Base-by-base conservation (phyloP, 2,113 vertebrate species). In the Microcebus jonahi region DNA sequence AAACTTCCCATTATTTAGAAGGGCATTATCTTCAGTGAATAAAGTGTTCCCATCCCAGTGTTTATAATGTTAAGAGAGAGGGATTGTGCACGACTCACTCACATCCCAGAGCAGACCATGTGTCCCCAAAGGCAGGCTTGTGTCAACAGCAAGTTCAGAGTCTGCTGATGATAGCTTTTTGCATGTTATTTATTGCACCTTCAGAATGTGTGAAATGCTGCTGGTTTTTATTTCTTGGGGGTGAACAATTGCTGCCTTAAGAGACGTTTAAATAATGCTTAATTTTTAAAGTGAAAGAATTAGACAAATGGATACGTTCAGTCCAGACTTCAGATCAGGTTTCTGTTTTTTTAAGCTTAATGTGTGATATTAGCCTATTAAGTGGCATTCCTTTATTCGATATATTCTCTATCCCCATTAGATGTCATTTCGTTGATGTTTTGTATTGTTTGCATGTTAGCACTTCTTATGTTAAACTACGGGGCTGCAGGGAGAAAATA, bases 251-350 rank as follows among this genome's bases (percentile, higher is more conserved):
- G 90, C 71, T 97, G 91, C 96, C 82, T 95, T 97, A 88, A 75
- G 79, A 98, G 96, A 98, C 84, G 68, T 97, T 98, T 98, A 97
- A 98, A 97, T 96, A 98, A 97, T 86, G 88, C 88, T 98, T 98
- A 98, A 98, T 98, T 98, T 98, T 97, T 97, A 96, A 98, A 97
- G 96, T 39, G 48, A 96, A 92, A 81, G 97, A 97, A 97, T 97
- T 96, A 97, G 93, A 97, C 94, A 98, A 96, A 98, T 95, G 94
- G 95, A 96, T 96, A 95, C 59, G 96, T 90, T 98, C 96, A 97
- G 80, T 89, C 81, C 71, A 88, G 98, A 94, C 97, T 98, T 97
- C 93, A 97, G 96, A 96, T 96, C 93, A 48, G 92, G 53, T 80
- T 96, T 98, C 96, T 97, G 71, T 96, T 96, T 98, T 98, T 85